Evolutionary conservation across 2,888 invertebrate genomes (phyloP).

Genomic region (Caenorhabditis wallacei): DNA sequence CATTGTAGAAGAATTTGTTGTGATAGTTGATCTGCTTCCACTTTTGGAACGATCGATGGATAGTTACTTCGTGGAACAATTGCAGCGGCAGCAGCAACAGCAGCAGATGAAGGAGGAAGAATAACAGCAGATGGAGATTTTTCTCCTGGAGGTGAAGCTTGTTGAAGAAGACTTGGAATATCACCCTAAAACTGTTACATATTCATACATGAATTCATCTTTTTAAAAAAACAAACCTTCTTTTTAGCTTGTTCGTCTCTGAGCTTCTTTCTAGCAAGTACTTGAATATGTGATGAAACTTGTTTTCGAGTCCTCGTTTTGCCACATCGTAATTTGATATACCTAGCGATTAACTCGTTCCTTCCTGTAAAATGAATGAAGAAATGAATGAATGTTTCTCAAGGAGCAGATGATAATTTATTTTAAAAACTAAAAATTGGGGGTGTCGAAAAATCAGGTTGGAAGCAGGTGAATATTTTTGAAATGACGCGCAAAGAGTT

Average conservation of each 20-base stretch:
- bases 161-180: constrained; percentile 45
- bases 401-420: constrained; percentile 16
- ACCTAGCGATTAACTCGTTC: constrained; percentile 99
- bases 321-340: constrained; percentile 99
- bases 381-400: constrained; percentile 21
- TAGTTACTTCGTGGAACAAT: constrained; percentile 45
- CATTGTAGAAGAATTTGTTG: constrained; percentile 34
- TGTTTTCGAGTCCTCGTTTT: constrained; percentile 99
- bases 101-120: constrained; percentile 29
- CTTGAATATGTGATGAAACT: constrained; percentile 99
- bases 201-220: background rate
- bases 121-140: constrained; percentile 84
- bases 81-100: constrained; percentile 57
- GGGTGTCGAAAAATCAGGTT: constrained; percentile 19
- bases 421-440: background rate
- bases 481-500: constrained; percentile 33
- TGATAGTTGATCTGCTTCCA: constrained; percentile 41
- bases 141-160: constrained; percentile 59
- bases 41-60: constrained; percentile 54
- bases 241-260: constrained; percentile 97
- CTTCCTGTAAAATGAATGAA: constrained; percentile 89
- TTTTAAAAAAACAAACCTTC: constrained; percentile 86
- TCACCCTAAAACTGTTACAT: constrained; percentile 25
- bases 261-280: constrained; percentile 97
- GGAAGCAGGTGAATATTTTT: background rate